Evolutionary conservation across 2,888 invertebrate genomes (phyloP), one percentile per base, ranked within the genome.

Genomic region (Temnothorax unifasciatus): DNA sequence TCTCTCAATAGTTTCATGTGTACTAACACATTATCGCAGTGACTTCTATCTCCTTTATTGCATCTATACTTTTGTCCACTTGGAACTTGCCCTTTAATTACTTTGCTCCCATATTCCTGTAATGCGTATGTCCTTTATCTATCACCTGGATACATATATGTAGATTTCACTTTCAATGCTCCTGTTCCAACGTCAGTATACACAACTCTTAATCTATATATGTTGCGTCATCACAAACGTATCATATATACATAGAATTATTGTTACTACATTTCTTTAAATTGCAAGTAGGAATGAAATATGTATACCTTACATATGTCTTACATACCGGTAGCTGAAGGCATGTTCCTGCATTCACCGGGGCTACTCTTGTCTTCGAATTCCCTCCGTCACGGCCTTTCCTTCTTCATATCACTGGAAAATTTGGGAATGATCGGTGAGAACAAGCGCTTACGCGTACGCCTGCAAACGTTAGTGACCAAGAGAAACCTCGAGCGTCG

Each of bases 281-380:
- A n/a, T 63, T 64, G 15, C 57, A 73, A 18, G 2, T 11, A 79
- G 29, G 34, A 25, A 15, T 38, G 2, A 82, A n/a, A 52, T 6
- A 9, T 2, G 18, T 21, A 9, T 15, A 9, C 38, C 6, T 15
- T 0, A 9, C 3, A 2, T 21, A 52, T n/a, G 3, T 21, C 18
- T 59, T 81, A 87, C 91, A 5, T 87, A 94, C 94, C 93, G 90
- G 93, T 94, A 87, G 93, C 94, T 85, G 94, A 94, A 91, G 94
- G 94, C 94, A 94, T 90, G 82, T 91, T 89, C 85, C 87, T 91
- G 87, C 90, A 86, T 69, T 87, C 86, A 85, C 85, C 88, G 77
- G 88, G 85, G 82, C 84, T 86, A 86, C 84, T 84, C 84, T 90
- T 88, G 85, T 85, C 86, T 86, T 84, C 85, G 79, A 50, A 88